Percentiles rank a stretch among this genome's conserved stretches.
Evolutionary conservation across 2,888 invertebrate species (phyloP).

Genomic region (Luffia ferchaultella): DNA sequence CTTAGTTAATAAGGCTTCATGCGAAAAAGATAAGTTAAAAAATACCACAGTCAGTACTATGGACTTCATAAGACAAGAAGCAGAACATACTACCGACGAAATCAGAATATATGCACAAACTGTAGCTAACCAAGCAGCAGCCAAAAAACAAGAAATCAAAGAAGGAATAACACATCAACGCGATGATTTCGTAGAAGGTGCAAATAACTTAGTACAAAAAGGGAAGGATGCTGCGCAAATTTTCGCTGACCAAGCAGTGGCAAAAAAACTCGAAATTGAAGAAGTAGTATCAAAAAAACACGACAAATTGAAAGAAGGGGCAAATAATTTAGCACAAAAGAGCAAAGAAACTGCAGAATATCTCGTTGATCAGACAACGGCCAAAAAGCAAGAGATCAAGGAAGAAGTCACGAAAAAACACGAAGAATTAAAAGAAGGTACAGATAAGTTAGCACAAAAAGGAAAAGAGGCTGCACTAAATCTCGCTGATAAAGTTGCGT

Average conservation of each 20-base stretch:
- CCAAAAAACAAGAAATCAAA: background rate
- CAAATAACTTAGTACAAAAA: slow-evolving; percentile 27
- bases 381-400: background rate
- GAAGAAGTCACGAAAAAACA: background rate
- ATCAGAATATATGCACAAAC: background rate
- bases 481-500: slow-evolving; percentile 15
- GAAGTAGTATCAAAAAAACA: slow-evolving; percentile 8
- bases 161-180: background rate
- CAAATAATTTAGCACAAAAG: slow-evolving; percentile 16
- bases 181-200: slow-evolving; percentile 16
- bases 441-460: slow-evolving; percentile 12
- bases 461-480: slow-evolving; percentile 9
- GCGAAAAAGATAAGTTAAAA: slow-evolving; percentile 25
- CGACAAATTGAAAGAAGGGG: slow-evolving; percentile 18
- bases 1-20: slow-evolving; percentile 22
- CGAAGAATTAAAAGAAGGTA: slow-evolving; percentile 5
- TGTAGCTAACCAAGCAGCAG: background rate
- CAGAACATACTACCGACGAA: slow-evolving; percentile 12
- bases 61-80: slow-evolving; percentile 24
- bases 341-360: background rate
- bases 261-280: background rate
- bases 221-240: slow-evolving; percentile 24
- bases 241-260: slow-evolving; percentile 6
- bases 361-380: background rate
- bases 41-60: slow-evolving; percentile 19